A percentile compares a stretch with the other conserved stretches of the same genome.
phyloP scores from a whole-genome alignment of 2,113 vertebrate species.

The Petromus typicus region DNA sequence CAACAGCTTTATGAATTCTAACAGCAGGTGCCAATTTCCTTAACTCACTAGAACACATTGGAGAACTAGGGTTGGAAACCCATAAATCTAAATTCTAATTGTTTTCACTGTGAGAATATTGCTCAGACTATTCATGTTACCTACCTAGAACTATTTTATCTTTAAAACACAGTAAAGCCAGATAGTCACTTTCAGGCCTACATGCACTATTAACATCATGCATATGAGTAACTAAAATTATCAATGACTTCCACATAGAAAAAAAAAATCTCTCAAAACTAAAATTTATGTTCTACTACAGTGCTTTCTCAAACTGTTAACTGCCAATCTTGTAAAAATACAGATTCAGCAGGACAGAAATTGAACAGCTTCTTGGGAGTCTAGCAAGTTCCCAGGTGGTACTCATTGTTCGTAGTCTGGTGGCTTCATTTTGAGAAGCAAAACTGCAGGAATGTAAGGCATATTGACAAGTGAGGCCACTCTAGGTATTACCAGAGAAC shows the following conservation, averaged over 20 bases:
- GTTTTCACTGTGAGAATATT: background rate
- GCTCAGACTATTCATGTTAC: background rate
- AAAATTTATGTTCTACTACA: background rate
- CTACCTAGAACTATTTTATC: background rate
- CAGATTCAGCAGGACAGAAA: background rate
- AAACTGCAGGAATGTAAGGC: background rate
- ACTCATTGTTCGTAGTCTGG: background rate
- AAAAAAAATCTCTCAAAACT: background rate
- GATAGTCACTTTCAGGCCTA: background rate
- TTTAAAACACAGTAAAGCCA: conserved; percentile 5
- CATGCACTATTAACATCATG: background rate
- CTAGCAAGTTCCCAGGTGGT: background rate
- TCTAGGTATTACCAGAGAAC: background rate
- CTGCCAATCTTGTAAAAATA: background rate
- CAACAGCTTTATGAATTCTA: background rate
- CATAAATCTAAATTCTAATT: background rate
- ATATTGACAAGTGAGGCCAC: background rate
- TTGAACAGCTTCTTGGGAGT: background rate
- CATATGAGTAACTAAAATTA: conserved; percentile 1
- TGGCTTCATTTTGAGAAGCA: background rate
- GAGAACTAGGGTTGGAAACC: background rate
- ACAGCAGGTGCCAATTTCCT: background rate
- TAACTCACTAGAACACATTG: background rate
- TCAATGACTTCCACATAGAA: background rate
- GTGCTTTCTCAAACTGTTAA: background rate